Base-by-base conservation (phyloP, 1,140 invertebrate genomes). In the Ooceraea biroi region DNA sequence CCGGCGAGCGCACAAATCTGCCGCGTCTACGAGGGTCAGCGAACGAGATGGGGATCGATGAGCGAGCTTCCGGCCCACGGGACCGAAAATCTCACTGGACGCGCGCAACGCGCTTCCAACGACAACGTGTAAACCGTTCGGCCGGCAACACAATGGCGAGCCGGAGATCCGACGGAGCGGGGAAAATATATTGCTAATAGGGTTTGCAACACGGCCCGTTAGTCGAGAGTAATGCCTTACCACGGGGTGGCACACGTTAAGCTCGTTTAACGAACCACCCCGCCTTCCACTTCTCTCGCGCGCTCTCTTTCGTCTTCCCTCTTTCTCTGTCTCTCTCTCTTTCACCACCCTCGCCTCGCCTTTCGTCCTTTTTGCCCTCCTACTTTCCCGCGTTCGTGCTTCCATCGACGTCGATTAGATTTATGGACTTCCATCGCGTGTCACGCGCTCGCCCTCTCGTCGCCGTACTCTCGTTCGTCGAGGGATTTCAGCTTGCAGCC, bases 131-230 rank as follows among this genome's bases (percentile, higher is more conserved):
- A 90, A 91, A 90, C 88, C 85, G 83, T 86, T 88, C 84, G 83
- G 83, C 69, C 76, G 84, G 41, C 22, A 48, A 77, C 60, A 83
- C 84, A 83, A 84, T 83, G 57, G 86, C 80, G 73, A 63, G 52
- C 71, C 66, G 68, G 85, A 83, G 88, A 85, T 84, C 89, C 86
- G 86, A 73, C 83, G 88, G 86, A 87, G 82, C 91, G 90, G 82
- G 88, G 87, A 91, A 92, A 90, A 91, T 92, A 92, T 92, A 92
- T 92, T 91, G 91, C 91, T 92, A 92, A 92, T 92, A 92, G 90
- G 88, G 89, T 89, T 85, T 89, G 88, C 91, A 91, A 88, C 86
- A 91, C 87, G 90, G 86, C 85, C 89, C 91, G 91, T 92, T 92
- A 92, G 88, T 85, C 90, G 84, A 87, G 90, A 91, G 90, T 91